Evolutionary conservation across 92 coral and sea anemone genomes (phyloP).

Genomic region (Bergia puertoricense): DNA sequence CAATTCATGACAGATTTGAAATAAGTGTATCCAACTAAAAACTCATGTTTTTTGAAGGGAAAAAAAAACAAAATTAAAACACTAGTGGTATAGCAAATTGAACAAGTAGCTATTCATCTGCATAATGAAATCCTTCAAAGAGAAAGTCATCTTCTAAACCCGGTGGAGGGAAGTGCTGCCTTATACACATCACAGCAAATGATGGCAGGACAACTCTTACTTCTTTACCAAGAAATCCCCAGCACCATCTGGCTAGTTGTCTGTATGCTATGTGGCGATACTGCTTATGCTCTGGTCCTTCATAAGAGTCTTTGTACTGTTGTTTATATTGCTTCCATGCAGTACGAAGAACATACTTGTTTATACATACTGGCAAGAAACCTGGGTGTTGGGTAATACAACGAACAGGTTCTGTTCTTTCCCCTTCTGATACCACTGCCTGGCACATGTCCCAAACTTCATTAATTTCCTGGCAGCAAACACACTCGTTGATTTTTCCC

Average conservation of each 20-base stretch:
- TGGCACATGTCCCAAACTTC: constrained; percentile 45
- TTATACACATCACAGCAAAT: constrained; percentile 50
- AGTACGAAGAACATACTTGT: constrained; percentile 26
- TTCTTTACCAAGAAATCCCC: constrained; percentile 50
- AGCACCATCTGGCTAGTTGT: constrained; percentile 29
- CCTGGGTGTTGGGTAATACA: constrained; percentile 43
- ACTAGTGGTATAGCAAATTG: background rate
- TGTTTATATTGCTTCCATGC: constrained; percentile 44
- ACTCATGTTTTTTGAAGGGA: no score
- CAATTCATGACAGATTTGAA: no score
- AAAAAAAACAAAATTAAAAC: background rate
- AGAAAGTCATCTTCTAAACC: constrained; percentile 37
- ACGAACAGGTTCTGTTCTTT: constrained; percentile 18
- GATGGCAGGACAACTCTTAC: constrained; percentile 49
- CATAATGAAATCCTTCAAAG: constrained; percentile 47
- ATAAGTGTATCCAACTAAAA: no score
- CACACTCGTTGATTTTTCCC: constrained; percentile 12
- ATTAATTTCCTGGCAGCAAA: constrained; percentile 40
- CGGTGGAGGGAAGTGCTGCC: constrained; percentile 36
- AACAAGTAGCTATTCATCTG: constrained; percentile 38
- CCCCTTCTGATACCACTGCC: constrained; percentile 35
- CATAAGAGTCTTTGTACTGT: constrained; percentile 17
- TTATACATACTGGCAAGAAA: constrained; percentile 33
- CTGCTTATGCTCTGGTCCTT: constrained; percentile 40
- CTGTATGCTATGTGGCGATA: constrained; percentile 34